These are phyloP conservation scores for Tethea ocularis DNA, from an alignment of 2,888 invertebrate species.

Conservation along the genomic window DNA sequence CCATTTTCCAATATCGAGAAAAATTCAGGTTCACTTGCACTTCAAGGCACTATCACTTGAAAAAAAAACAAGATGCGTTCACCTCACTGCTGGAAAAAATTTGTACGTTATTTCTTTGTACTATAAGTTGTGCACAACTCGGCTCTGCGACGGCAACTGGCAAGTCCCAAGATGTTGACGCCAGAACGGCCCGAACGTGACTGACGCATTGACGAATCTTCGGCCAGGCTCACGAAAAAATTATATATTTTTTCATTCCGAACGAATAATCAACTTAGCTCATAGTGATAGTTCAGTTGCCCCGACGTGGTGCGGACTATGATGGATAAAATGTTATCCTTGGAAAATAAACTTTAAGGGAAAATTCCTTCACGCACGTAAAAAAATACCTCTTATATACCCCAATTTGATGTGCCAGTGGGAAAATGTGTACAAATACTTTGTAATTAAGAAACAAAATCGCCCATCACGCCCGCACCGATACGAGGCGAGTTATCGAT, in stretches of 20 bases:
- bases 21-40: slow-evolving; percentile 58
- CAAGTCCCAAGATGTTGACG: slow-evolving; percentile 69
- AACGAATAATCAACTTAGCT: slow-evolving; percentile 79
- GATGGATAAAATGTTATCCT: slow-evolving; percentile 41
- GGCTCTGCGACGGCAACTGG: slow-evolving; percentile 64
- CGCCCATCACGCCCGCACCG: slow-evolving; percentile 50
- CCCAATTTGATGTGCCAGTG: slow-evolving; percentile 37
- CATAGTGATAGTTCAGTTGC: slow-evolving; percentile 81
- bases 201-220: slow-evolving; percentile 82
- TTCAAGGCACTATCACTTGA: slow-evolving; percentile 73
- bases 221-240: slow-evolving; percentile 77
- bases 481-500: slow-evolving; percentile 42
- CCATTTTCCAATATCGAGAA: slow-evolving; percentile 44
- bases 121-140: slow-evolving; percentile 79
- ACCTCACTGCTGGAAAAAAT: slow-evolving; percentile 76
- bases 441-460: slow-evolving; percentile 72
- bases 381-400: slow-evolving; percentile 30
- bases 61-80: slow-evolving; percentile 58
- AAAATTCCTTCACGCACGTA: slow-evolving; percentile 32
- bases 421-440: slow-evolving; percentile 47
- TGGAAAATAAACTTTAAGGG: slow-evolving; percentile 47
- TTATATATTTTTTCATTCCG: slow-evolving; percentile 77
- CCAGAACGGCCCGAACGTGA: slow-evolving; percentile 70
- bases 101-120: slow-evolving; percentile 79
- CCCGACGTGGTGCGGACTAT: slow-evolving; percentile 49